Percentiles rank a stretch among this genome's conserved stretches.
Conservation (phyloP, 2,113 vertebrate species). For the Deroptyus accipitrinus region DNA sequence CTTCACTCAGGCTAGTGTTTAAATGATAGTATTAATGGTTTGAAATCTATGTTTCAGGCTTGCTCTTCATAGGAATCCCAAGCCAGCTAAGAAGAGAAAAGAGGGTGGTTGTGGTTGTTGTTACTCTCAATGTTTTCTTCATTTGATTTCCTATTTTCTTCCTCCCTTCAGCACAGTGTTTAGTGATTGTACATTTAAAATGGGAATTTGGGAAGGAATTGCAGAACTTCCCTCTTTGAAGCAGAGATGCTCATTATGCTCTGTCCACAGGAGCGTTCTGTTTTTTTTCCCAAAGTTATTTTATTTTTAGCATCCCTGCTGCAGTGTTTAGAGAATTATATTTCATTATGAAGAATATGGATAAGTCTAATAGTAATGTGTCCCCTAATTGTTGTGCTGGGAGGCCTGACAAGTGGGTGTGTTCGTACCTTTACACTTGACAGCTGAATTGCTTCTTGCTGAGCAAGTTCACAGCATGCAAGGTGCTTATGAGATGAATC, state of each 20-base stretch:
- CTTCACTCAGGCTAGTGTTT: slow-evolving; percentile 11
- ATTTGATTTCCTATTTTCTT: neutral
- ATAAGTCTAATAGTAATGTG: neutral
- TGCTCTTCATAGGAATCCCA: neutral
- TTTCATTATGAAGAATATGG: neutral
- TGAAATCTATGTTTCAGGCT: slow-evolving; percentile 10
- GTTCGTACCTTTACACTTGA: neutral
- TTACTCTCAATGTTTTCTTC: neutral
- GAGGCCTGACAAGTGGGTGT: neutral
- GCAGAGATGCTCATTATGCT: neutral
- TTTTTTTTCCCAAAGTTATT: neutral
- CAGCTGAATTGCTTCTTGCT: fast-evolving
- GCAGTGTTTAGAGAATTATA: neutral
- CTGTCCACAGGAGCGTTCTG: neutral
- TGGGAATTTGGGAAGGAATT: neutral
- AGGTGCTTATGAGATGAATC: neutral
- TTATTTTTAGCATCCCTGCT: neutral
- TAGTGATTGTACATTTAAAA: neutral
- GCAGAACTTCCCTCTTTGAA: neutral
- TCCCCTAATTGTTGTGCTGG: neutral
- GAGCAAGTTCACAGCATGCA: neutral
- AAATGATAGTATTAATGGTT: slow-evolving; percentile 32
- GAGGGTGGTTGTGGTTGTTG: neutral
- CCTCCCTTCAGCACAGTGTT: neutral
- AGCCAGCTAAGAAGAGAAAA: neutral